Conservation (phyloP, 2,113 vertebrate genomes). For the Apteryx mantelli region DNA sequence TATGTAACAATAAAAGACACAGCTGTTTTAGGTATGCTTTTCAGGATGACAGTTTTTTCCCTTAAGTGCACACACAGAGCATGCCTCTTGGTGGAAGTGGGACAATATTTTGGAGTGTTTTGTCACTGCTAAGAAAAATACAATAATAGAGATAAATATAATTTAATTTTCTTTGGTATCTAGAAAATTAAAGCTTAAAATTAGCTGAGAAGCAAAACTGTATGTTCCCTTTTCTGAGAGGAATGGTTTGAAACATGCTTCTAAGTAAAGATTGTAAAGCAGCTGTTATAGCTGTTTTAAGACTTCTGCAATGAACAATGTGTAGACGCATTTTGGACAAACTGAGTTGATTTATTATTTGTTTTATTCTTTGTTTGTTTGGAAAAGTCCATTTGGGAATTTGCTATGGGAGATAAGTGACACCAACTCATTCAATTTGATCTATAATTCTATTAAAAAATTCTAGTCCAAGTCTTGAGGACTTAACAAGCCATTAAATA, state of each 20-base stretch:
- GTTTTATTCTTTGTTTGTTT: background rate
- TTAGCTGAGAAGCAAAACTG: background rate
- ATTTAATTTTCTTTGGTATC: background rate
- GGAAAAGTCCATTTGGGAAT: background rate
- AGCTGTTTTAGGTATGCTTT: background rate
- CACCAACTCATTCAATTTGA: background rate
- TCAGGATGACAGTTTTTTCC: background rate
- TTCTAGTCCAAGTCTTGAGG: background rate
- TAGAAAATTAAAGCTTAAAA: background rate
- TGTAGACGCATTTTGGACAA: background rate
- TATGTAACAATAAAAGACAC: background rate
- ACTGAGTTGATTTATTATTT: background rate
- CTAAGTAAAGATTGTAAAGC: background rate
- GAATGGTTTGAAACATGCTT: background rate
- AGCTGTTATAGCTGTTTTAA: background rate
- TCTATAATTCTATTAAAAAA: background rate
- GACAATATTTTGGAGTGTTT: background rate
- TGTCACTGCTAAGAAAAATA: background rate
- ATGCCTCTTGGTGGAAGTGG: background rate
- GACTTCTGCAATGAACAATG: background rate
- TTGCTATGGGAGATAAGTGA: background rate
- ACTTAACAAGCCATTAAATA: background rate
- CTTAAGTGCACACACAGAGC: accelerated
- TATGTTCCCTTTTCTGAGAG: background rate
- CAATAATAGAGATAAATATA: background rate